Evolutionary conservation across 37 sponge, comb jelly and placozoan genomes (phyloP).

Genomic region (Eunapius fragilis): DNA sequence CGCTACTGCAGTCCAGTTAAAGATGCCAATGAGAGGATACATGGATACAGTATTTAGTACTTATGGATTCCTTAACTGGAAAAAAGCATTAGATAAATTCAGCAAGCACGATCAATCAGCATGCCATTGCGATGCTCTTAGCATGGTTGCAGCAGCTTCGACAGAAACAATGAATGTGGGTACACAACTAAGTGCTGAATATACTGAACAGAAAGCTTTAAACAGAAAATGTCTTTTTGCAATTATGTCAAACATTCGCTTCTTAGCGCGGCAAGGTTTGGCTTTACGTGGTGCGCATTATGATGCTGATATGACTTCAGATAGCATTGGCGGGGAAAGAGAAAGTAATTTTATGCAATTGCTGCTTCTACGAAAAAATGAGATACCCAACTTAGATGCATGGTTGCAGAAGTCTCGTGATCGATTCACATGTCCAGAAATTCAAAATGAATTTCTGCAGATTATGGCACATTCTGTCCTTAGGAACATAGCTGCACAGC

Average conservation of each 20-base stretch:
- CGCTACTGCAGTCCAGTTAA: conserved; percentile 19
- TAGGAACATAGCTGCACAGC: conserved; percentile 5
- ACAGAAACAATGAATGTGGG: conserved; percentile 29
- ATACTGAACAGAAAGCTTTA: conserved; percentile 32
- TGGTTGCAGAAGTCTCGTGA: conserved; percentile 37
- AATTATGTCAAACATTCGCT: conserved; percentile 34
- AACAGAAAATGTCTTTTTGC: conserved; percentile 17
- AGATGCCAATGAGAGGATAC: conserved; percentile 1
- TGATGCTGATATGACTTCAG: conserved; percentile 1
- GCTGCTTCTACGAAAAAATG: conserved; percentile 27
- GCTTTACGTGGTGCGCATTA: conserved; percentile 26
- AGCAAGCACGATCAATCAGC: conserved; percentile 25
- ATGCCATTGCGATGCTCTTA: conserved; percentile 28
- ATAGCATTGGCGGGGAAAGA: conserved; percentile 13
- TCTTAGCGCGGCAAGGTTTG: conserved; percentile 44
- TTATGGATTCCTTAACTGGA: conserved; percentile 44
- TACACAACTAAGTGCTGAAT: conserved; percentile 4
- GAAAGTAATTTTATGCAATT: conserved; percentile 50
- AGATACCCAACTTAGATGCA: conserved; percentile 12
- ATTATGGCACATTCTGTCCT: conserved; percentile 27
- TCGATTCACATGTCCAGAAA: conserved; percentile 28
- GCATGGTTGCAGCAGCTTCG: conserved; percentile 30
- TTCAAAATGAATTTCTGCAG: conserved; percentile 39
- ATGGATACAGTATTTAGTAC: conserved; percentile 21
- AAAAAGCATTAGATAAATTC: conserved; percentile 38